A percentile compares a stretch with the other conserved stretches of the same genome.
Evolutionary conservation across 2,113 vertebrate species (phyloP).

Genomic region (Eidolon helvum): DNA sequence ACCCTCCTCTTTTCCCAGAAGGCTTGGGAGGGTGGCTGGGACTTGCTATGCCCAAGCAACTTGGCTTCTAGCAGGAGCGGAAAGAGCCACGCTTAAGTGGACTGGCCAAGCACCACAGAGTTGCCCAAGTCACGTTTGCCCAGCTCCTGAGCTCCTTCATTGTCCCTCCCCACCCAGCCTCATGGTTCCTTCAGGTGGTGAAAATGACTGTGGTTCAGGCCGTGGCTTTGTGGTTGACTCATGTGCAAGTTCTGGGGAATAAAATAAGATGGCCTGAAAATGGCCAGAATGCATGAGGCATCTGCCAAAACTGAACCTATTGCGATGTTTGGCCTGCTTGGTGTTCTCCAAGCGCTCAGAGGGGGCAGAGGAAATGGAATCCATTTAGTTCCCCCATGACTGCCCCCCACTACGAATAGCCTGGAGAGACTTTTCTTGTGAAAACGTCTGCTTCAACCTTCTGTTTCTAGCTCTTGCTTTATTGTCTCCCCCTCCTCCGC

Average conservation of each 20-base stretch:
- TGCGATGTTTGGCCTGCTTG: background rate
- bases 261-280: background rate
- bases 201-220: background rate
- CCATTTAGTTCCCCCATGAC: conserved; percentile 20
- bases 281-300: background rate
- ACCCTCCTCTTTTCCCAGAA: background rate
- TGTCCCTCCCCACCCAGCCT: accelerated
- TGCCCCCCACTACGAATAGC: conserved; percentile 63
- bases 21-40: background rate
- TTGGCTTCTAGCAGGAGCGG: background rate
- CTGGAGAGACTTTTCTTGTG: conserved; percentile 73
- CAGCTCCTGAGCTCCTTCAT: too few species aligned
- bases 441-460: conserved; percentile 81
- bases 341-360: background rate
- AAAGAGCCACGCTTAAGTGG: background rate
- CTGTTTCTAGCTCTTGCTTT: conserved; percentile 76
- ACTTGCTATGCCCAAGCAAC: background rate
- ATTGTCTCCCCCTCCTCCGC: conserved; percentile 73
- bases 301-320: background rate
- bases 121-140: background rate
- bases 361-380: conserved; percentile 46
- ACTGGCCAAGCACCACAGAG: background rate
- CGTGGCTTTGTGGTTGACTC: background rate
- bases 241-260: background rate
- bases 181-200: background rate